These are phyloP conservation scores for Ptilodon capucinus DNA, from an alignment of 2,888 invertebrate genomes.

Conservation along the genomic window DNA sequence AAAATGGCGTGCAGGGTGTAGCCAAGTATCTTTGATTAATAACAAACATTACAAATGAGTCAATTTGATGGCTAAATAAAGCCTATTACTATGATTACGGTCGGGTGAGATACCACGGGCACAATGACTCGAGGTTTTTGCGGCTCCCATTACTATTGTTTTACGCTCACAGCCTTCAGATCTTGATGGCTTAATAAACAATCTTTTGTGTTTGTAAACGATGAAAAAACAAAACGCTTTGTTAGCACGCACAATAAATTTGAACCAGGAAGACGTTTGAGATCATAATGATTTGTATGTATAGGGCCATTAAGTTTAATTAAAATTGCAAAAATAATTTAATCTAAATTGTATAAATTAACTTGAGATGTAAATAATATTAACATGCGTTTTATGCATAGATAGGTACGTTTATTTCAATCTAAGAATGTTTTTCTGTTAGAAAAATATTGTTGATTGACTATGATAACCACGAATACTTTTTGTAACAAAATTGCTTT, in stretches of 20 bases:
- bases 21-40: not conserved
- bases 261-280: constrained; percentile 17
- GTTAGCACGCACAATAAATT: constrained; percentile 20
- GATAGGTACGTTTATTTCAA: too few species aligned
- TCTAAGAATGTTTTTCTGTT: too few species aligned
- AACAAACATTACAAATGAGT: not conserved
- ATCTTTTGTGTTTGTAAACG: constrained; percentile 23
- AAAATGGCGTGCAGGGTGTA: too few species aligned
- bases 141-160: constrained; percentile 25
- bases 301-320: not conserved
- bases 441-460: too few species aligned
- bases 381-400: not conserved
- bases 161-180: constrained; percentile 19
- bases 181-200: constrained; percentile 25
- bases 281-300: constrained; percentile 3
- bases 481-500: too few species aligned
- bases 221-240: constrained; percentile 27
- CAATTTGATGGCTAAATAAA: constrained; percentile 18
- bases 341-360: not conserved
- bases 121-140: constrained; percentile 20
- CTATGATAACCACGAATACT: too few species aligned
- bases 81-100: constrained; percentile 14
- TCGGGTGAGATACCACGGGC: constrained; percentile 5
- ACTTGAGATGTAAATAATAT: not conserved
- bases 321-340: constrained; percentile 5